phyloP scores from a whole-genome alignment of 2,888 invertebrate genomes.

The Esperia sulphurella region DNA sequence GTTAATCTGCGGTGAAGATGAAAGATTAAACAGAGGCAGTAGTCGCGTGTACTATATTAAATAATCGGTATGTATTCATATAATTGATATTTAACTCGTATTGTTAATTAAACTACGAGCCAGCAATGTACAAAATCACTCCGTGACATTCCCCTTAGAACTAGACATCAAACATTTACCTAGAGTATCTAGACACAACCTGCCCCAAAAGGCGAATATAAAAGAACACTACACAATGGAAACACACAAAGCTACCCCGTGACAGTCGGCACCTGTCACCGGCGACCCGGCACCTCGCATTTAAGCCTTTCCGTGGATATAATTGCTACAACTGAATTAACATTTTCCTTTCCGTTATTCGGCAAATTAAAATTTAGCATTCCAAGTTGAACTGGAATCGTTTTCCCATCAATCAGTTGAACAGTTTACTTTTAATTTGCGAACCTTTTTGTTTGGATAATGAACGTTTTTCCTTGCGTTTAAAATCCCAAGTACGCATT shows the following conservation, averaged over 20 bases:
- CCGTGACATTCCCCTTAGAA: no score
- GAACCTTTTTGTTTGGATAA: not conserved
- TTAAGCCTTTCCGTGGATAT: conserved; percentile 29
- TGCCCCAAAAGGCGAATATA: conserved; percentile 5
- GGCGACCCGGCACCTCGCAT: conserved; percentile 20
- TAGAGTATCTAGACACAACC: not conserved
- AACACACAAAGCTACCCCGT: conserved; percentile 13
- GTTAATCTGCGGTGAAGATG: no score
- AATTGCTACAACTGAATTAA: conserved; percentile 34
- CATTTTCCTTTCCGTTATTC: conserved; percentile 30
- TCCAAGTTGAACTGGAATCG: conserved; percentile 22
- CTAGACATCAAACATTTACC: not conserved
- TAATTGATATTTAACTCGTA: no score
- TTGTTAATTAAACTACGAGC: no score
- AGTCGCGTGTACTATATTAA: no score
- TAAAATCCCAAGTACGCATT: not conserved
- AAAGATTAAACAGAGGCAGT: no score
- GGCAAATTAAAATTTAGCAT: conserved; percentile 35
- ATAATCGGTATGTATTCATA: no score
- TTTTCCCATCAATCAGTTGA: conserved; percentile 10
- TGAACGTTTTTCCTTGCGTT: not conserved
- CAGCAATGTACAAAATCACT: no score
- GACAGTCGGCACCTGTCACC: conserved; percentile 46
- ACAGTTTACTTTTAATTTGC: conserved; percentile 1
- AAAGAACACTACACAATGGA: conserved; percentile 20